Conservation (phyloP, 2,888 invertebrate species). For the Bembecia ichneumoniformis region DNA sequence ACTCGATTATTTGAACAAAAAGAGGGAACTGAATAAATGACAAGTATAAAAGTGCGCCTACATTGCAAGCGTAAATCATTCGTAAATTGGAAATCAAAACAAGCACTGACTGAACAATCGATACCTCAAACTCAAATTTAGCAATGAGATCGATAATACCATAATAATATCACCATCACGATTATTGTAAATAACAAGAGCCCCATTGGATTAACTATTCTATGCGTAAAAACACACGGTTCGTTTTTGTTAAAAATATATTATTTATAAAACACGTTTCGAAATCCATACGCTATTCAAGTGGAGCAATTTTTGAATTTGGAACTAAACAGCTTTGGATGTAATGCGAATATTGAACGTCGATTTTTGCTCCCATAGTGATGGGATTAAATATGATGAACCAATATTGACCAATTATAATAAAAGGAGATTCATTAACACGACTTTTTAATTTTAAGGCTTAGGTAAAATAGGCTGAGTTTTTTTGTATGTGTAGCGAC, state of each 20-base stretch:
- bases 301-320: conserved; percentile 12
- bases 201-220: background rate
- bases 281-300: conserved; percentile 13
- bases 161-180: conserved; percentile 67
- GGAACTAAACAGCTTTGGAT: conserved; percentile 8
- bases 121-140: conserved; percentile 61
- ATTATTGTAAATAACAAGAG: conserved; percentile 27
- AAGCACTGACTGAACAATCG: conserved; percentile 63
- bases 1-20: conserved; percentile 23
- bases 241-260: background rate
- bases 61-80: conserved; percentile 69
- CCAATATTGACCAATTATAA: too few relatives aligned
- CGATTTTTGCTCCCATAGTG: background rate
- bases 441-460: too few relatives aligned
- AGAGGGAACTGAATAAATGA: conserved; percentile 30
- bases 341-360: background rate
- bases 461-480: too few relatives aligned
- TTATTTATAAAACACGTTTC: conserved; percentile 24
- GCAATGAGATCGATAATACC: conserved; percentile 66
- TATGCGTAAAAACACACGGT: background rate
- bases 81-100: conserved; percentile 73
- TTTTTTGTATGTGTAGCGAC: too few relatives aligned
- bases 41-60: conserved; percentile 30
- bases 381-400: too few relatives aligned
- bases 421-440: too few relatives aligned